These are phyloP conservation scores for Sciaenops ocellatus DNA, from an alignment of 2,797 vertebrate species.

Conservation along the genomic window DNA sequence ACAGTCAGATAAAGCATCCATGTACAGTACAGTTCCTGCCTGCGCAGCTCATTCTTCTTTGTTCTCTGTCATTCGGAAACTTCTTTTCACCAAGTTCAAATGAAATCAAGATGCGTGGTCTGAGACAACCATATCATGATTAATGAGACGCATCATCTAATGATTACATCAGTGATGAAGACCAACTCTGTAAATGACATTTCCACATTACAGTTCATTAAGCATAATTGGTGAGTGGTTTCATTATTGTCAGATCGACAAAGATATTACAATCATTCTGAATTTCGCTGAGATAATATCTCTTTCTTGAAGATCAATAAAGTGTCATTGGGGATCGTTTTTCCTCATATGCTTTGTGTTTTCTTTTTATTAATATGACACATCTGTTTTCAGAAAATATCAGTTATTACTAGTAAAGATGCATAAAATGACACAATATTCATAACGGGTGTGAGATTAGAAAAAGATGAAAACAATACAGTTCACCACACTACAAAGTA, in stretches of 20 bases:
- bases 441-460: slow-evolving; percentile 6
- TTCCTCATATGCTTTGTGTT: slow-evolving; percentile 49
- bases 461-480: not conserved
- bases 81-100: not conserved
- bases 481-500: not conserved
- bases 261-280: slow-evolving; percentile 75
- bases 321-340: slow-evolving; percentile 76
- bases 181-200: slow-evolving; percentile 54
- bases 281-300: slow-evolving; percentile 79
- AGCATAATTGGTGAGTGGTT: slow-evolving; percentile 60
- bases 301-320: slow-evolving; percentile 67
- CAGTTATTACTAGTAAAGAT: not conserved
- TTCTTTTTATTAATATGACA: slow-evolving; percentile 50
- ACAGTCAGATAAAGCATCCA: slow-evolving; percentile 31
- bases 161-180: slow-evolving; percentile 51
- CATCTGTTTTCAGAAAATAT: slow-evolving; percentile 1
- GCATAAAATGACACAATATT: not conserved
- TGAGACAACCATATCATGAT: slow-evolving; percentile 24
- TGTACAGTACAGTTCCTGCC: slow-evolving; percentile 21
- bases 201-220: slow-evolving; percentile 70
- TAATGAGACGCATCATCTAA: slow-evolving; percentile 54
- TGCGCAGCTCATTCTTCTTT: not conserved
- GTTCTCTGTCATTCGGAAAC: not conserved
- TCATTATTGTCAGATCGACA: slow-evolving; percentile 68
- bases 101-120: not conserved